phyloP scores from a whole-genome alignment of 2,888 invertebrate genomes.

The Anoncus sp. region DNA sequence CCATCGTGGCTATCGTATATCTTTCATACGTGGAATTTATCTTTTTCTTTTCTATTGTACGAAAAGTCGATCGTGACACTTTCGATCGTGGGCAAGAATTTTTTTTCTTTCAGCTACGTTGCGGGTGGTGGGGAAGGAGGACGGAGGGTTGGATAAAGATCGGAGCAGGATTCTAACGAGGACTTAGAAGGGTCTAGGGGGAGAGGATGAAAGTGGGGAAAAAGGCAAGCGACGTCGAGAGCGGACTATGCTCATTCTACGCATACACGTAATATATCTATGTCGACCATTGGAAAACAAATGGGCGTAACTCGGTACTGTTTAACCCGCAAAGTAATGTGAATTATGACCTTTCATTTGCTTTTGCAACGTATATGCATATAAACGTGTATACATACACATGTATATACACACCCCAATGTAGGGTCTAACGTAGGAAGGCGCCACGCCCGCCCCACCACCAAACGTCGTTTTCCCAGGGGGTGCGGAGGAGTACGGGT shows the following conservation, averaged over 20 bases:
- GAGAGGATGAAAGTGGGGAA: slow-evolving; percentile 39
- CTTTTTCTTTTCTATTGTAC: slow-evolving; percentile 12
- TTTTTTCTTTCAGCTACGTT: background rate
- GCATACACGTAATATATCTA: background rate
- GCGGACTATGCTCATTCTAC: slow-evolving; percentile 5
- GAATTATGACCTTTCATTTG: slow-evolving; percentile 1
- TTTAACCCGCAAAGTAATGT: background rate
- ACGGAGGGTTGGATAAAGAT: slow-evolving; percentile 41
- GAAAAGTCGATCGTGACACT: slow-evolving; percentile 6
- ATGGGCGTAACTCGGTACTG: slow-evolving; percentile 1
- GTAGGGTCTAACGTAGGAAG: slow-evolving; percentile 61
- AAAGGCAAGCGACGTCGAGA: slow-evolving; percentile 56
- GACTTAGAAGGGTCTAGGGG: slow-evolving; percentile 14
- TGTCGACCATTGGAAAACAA: background rate
- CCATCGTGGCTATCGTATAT: background rate
- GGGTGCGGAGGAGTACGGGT: slow-evolving; percentile 60
- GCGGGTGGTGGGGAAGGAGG: slow-evolving; percentile 1
- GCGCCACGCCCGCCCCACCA: slow-evolving; percentile 80
- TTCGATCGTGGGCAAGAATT: background rate
- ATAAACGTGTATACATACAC: background rate
- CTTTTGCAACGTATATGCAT: background rate
- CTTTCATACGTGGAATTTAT: background rate
- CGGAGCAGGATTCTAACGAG: slow-evolving; percentile 30
- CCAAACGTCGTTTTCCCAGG: slow-evolving; percentile 59
- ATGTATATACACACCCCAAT: slow-evolving; percentile 7